Evolutionary conservation across 2,797 vertebrate species (phyloP), one percentile per base, ranked within the genome.

Genomic region (Ispidina lecontei): DNA sequence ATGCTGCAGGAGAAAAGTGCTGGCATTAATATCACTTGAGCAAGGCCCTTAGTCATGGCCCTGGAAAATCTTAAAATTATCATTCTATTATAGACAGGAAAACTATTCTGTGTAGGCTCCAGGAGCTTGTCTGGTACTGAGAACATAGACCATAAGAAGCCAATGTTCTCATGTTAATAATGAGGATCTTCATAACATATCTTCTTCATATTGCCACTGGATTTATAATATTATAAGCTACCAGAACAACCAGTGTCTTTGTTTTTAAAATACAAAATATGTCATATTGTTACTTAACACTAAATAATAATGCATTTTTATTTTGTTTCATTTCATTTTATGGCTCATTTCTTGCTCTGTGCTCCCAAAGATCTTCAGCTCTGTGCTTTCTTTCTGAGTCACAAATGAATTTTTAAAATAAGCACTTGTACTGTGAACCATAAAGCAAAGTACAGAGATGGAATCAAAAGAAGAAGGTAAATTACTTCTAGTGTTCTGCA

Each of bases 401-500:
- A 95, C 28, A 29, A 97, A 97, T 96, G 94, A 97, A 91, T 97
- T 97, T 97, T 97, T 96, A 52, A 97, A 97, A 96, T 96, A 97
- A 97, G 90, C 90, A 96, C 94, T 97, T 97, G 95, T 96, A 98
- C 93, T 96, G 90, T 96, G 97, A 97, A 96, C 97, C 96, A 96
- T 97, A 97, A 97, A 97, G 96, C 93, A 97, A 97, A 97, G 97
- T 96, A 97, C 77, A 92, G 97, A 96, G 90, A 95, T 92, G 91
- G 96, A 97, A 97, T 97, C 97, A 97, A 97, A 97, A 96, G 95
- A 91, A 96, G 87, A 91, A 96, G 95, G 70, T 97, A 97, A 97
- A 98, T 98, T 97, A 97, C 96, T 96, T 97, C 96, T 97, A 97
- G 95, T 97, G 84, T 90, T 97, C 93, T 77, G 95, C 94, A 96